Conservation (phyloP, 2,888 invertebrate genomes). For the Ypsolopha sequella region DNA sequence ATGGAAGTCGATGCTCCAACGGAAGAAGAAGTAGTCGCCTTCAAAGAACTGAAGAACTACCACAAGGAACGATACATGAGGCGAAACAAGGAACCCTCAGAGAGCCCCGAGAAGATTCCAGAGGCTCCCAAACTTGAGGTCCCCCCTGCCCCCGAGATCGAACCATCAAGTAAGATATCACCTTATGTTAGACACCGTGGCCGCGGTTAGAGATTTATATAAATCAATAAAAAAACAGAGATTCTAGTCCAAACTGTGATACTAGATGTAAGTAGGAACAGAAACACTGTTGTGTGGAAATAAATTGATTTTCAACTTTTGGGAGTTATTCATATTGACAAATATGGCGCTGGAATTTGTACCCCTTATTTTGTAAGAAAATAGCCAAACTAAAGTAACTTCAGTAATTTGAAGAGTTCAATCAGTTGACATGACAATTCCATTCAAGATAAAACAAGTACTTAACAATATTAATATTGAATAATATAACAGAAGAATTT, state of each 20-base stretch:
- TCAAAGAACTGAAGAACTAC: conserved; percentile 71
- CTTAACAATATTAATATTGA: too few relatives aligned
- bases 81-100: conserved; percentile 72
- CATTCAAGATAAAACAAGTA: too few relatives aligned
- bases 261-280: conserved; percentile 36
- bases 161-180: conserved; percentile 64
- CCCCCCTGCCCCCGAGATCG: conserved; percentile 20
- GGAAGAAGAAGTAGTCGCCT: conserved; percentile 37
- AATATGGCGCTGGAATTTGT: conserved; percentile 31
- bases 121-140: conserved; percentile 11
- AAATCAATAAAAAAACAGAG: background rate
- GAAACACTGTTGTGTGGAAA: conserved; percentile 40
- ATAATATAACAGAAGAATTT: too few relatives aligned
- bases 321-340: conserved; percentile 54
- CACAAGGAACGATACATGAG: conserved; percentile 75
- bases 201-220: conserved; percentile 17
- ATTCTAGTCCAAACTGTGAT: conserved; percentile 31
- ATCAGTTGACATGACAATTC: too few relatives aligned
- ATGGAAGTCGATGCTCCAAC: conserved; percentile 16
- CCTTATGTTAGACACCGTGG: conserved; percentile 29
- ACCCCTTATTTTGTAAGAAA: conserved; percentile 17
- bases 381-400: too few relatives aligned
- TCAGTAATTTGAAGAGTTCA: too few relatives aligned
- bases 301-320: conserved; percentile 58
- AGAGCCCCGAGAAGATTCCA: conserved; percentile 60